These are phyloP conservation scores for Musca domestica DNA, from an alignment of 1,140 invertebrate genomes.

Conservation along the genomic window DNA sequence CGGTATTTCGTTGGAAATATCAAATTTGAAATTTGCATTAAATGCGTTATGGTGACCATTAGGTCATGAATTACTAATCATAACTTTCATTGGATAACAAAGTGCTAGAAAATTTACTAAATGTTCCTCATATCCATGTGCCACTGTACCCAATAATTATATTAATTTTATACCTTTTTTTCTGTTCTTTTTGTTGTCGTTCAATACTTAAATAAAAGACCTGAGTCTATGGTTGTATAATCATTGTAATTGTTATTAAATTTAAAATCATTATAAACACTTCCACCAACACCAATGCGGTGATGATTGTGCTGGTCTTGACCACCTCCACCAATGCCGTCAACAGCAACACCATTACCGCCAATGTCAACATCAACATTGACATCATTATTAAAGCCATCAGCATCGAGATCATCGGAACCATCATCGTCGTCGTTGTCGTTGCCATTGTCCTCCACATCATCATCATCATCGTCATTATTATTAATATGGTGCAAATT, in stretches of 20 bases:
- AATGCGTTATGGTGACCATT: too few species aligned
- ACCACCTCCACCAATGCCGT: slow-evolving; percentile 30
- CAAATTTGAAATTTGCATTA: too few species aligned
- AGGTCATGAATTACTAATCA: too few species aligned
- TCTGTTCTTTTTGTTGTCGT: slow-evolving; percentile 17
- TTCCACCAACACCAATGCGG: slow-evolving; percentile 39
- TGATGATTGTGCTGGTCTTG: too few species aligned
- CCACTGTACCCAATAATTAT: background rate
- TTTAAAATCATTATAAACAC: slow-evolving; percentile 30
- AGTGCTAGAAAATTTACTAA: too few species aligned
- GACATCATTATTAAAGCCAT: slow-evolving; percentile 9
- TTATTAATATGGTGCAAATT: slow-evolving; percentile 35
- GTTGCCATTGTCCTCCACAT: slow-evolving; percentile 32
- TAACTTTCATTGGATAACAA: too few species aligned
- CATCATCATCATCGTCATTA: background rate
- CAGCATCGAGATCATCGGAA: background rate
- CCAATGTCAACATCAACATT: slow-evolving; percentile 33
- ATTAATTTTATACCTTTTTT: background rate
- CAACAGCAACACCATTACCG: slow-evolving; percentile 37
- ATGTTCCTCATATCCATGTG: too few species aligned
- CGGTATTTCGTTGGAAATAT: too few species aligned
- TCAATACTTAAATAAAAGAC: slow-evolving; percentile 19
- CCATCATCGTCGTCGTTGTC: slow-evolving; percentile 18
- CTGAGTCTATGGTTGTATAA: slow-evolving; percentile 14
- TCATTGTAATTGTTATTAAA: slow-evolving; percentile 23